Base-by-base conservation (phyloP, 2,888 invertebrate species). In the Cosmopolites sordidus region DNA sequence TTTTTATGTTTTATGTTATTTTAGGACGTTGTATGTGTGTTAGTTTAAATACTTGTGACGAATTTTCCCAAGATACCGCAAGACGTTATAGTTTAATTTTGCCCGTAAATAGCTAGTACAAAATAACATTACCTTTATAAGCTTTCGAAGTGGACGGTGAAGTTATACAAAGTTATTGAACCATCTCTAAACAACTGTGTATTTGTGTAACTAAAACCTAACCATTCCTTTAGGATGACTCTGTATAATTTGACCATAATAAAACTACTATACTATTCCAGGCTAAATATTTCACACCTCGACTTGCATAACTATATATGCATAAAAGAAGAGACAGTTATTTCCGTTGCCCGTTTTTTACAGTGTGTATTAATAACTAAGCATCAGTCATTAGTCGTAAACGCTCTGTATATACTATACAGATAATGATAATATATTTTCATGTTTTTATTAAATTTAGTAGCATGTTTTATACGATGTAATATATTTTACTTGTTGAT, bases 401-500 rank as follows among this genome's bases (percentile, higher is more conserved):
- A 60, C 56, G 51, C 58, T 69, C 69, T 71, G 69, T 71, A 69
- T 71, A 71, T 71, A 72, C 68, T 71, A 71, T 70, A 69, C 70
- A 71, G 70, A 66, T 59, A 62, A 62, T 61, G 61, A 67, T 63
- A 63, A 62, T 60, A 66, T 69, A 70, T 66, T 68, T 70, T 65
- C 62, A 65, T 65, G 64, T 66, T 67, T 62, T 67, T 70, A 69
- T 70, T 71, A 67, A 17, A 67, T 67, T 69, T 68, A 69, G 66
- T 70, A 18, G 39, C 46, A 71, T 69, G 69, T 72, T 72, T 72
- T 71, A 70, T 72, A 72, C 69, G 66, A 59, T 64, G 69, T 71
- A 72, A 68, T 70, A 70, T 72, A 71, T 69, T 70, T 71, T 70
- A 68, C 66, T 53, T 67, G 70, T 72, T 71, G 70, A 70, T 72